Evolutionary conservation across 1,140 invertebrate species (phyloP).

Genomic region (Bombus superbus): DNA sequence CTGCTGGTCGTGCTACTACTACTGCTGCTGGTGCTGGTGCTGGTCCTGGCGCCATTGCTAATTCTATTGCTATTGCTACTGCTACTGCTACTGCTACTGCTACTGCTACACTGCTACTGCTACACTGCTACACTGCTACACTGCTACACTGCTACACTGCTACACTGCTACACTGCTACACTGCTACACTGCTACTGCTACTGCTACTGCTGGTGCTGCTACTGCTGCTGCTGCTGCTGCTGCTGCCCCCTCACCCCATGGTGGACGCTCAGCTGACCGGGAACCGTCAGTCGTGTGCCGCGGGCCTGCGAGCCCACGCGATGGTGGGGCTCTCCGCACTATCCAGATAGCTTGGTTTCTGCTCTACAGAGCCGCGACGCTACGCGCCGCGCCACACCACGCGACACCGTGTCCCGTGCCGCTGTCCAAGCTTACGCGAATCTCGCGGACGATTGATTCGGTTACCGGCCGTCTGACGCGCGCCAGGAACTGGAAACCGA

Average conservation of each 20-base stretch:
- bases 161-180: not conserved
- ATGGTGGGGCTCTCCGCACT: slow-evolving; percentile 56
- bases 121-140: not conserved
- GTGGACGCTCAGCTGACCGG: slow-evolving; percentile 78
- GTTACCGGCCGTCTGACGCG: not conserved
- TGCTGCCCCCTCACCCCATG: slow-evolving; percentile 49
- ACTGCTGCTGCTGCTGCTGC: slow-evolving; percentile 39
- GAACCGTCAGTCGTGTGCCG: slow-evolving; percentile 73
- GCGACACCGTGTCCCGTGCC: not conserved
- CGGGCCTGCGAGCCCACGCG: slow-evolving; percentile 72
- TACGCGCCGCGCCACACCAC: not conserved
- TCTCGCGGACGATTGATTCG: not conserved
- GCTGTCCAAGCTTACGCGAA: not conserved
- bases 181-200: slow-evolving; percentile 5
- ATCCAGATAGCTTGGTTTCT: slow-evolving; percentile 30
- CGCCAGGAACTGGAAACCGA: not conserved
- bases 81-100: slow-evolving; percentile 30
- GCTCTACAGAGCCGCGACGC: slow-evolving; percentile 11
- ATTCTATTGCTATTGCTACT: not conserved
- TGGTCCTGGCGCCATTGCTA: slow-evolving; percentile 29
- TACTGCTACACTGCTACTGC: not conserved
- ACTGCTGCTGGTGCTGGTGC: slow-evolving; percentile 37
- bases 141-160: not conserved
- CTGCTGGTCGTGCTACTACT: slow-evolving; percentile 41
- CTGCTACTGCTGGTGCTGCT: slow-evolving; percentile 24